phyloP scores from a whole-genome alignment of 2,797 vertebrate species.

The Geotrypetes seraphini region DNA sequence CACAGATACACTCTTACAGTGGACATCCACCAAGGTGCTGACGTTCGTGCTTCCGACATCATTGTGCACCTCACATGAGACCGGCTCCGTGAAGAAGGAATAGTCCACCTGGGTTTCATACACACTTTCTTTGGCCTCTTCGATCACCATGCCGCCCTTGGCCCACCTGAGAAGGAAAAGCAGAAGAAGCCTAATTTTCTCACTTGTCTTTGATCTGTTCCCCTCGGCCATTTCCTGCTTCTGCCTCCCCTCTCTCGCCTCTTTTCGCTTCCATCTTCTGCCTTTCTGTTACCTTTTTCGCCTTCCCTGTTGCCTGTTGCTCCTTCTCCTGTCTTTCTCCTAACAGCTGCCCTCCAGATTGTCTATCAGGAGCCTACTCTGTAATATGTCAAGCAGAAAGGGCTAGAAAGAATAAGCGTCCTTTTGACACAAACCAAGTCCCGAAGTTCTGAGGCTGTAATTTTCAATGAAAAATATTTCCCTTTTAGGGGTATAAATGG shows the following conservation, averaged over 20 bases:
- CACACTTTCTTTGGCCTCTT: conserved; percentile 74
- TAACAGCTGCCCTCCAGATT: background rate
- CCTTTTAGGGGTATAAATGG: too few relatives aligned
- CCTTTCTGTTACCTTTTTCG: background rate
- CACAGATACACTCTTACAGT: conserved; percentile 67
- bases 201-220: too few relatives aligned
- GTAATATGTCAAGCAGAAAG: too few relatives aligned
- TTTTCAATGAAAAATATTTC: too few relatives aligned
- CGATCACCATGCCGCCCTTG: conserved; percentile 82
- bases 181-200: background rate
- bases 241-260: background rate
- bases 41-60: conserved; percentile 89
- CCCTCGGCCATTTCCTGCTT: background rate
- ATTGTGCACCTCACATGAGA: conserved; percentile 90
- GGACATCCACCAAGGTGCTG: conserved; percentile 90
- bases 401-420: too few relatives aligned
- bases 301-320: too few relatives aligned
- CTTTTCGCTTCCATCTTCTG: fast-evolving
- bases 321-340: too few relatives aligned
- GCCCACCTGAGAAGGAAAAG: conserved; percentile 65
- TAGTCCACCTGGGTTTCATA: conserved; percentile 84
- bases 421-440: too few relatives aligned
- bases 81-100: conserved; percentile 92
- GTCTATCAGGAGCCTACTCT: background rate
- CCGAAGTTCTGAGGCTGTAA: too few relatives aligned